Evolutionary conservation across 2,888 invertebrate genomes (phyloP), one percentile per base, ranked within the genome.

Genomic region (Drosophila merina): DNA sequence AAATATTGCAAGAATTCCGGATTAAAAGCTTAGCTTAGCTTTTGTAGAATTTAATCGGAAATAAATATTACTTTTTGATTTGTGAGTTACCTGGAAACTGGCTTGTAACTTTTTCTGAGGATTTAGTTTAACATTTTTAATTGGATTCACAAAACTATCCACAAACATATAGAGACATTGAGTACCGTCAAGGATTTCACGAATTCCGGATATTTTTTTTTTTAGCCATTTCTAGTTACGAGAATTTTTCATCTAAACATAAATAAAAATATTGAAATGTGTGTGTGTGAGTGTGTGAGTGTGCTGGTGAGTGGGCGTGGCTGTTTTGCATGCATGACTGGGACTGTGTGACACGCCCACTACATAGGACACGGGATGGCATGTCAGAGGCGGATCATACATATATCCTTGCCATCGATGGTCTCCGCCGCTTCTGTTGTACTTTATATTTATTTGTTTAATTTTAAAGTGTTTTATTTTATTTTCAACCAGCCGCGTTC

Each of bases 391-490:
- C 40, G 20, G 14, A 26, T n/a, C 59, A 57, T 20, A 36, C 59
- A 57, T 20, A 36, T 45, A 45, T 38, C 25, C 44, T 8, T 20
- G 54, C 9, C 31, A 49, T 31, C 40, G 40, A 42, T 42, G 40
- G 14, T 1, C 12, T 20, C 49, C 30, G 30, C 8, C 9, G 5
- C 9, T 31, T 47, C 50, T 72, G 60, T 45, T 20, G 50, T 50
- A 14, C 3, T 36, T 48, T 48, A 67, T 74, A 51, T 75, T 78
- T 82, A 71, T 85, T 79, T 75, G 57, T 66, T 81, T 70, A 73
- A 70, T 60, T 77, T 78, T 66, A 52, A 64, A 70, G 57, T 76
- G 51, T 63, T 78, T 60, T 64, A 50, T 47, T 55, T 70, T 72
- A 66, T 72, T 63, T 72, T 57, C 40, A n/a, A n/a, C 57, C 33